Conservation (phyloP, 2,888 invertebrate species). For the Megalurothrips usitatus region DNA sequence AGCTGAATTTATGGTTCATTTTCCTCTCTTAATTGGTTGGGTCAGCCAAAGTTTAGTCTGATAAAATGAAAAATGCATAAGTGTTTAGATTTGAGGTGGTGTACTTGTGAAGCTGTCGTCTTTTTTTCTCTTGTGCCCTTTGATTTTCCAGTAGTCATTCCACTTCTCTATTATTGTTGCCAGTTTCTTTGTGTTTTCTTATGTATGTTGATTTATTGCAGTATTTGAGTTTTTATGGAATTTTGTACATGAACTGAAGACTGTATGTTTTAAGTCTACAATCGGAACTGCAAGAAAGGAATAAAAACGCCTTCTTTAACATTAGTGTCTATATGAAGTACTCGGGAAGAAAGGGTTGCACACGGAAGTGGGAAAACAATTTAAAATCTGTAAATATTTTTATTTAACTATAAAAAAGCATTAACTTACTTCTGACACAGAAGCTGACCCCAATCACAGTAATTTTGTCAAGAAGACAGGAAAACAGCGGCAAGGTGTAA, state of each 20-base stretch:
- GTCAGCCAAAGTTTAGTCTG: too few relatives aligned
- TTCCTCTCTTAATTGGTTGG: too few relatives aligned
- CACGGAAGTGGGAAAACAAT: not conserved
- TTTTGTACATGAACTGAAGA: constrained; percentile 18
- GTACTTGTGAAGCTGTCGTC: not conserved
- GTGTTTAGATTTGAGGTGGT: too few relatives aligned
- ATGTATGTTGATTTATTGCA: not conserved
- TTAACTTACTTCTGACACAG: not conserved
- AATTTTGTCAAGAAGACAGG: too few relatives aligned
- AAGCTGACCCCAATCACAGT: too few relatives aligned
- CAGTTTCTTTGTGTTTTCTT: not conserved
- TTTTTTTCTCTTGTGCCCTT: not conserved
- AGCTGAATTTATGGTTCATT: too few relatives aligned
- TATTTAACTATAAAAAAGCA: not conserved
- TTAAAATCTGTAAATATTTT: not conserved
- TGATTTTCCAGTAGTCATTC: constrained; percentile 12
- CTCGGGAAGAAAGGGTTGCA: not conserved
- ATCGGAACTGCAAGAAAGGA: not conserved
- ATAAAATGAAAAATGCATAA: too few relatives aligned
- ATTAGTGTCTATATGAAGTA: not conserved
- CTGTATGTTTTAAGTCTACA: constrained; percentile 14
- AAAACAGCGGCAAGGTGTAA: too few relatives aligned
- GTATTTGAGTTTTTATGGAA: constrained; percentile 8
- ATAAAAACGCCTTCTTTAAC: constrained; percentile 11
- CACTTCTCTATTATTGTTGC: not conserved